phyloP scores from a whole-genome alignment of 2,797 vertebrate genomes.

The Meriones psammophilus region DNA sequence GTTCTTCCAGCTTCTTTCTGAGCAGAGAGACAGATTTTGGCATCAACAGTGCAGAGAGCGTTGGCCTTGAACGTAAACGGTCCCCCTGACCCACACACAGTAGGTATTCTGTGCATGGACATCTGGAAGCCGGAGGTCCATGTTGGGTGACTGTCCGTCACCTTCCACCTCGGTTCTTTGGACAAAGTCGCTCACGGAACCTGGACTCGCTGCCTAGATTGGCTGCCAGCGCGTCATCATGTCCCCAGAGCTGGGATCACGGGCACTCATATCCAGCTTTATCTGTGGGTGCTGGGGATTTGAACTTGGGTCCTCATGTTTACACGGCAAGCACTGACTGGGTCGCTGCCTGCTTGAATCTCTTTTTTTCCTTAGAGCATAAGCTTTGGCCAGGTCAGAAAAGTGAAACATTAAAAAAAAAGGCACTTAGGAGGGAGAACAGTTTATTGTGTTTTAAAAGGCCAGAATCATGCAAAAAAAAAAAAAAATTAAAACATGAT shows the following conservation, averaged over 20 bases:
- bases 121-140: neutral
- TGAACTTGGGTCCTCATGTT: neutral
- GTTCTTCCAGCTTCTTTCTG: rapidly evolving
- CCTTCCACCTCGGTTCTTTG: neutral
- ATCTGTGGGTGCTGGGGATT: neutral
- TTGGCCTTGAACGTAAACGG: neutral
- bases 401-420: neutral
- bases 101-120: neutral
- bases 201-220: neutral
- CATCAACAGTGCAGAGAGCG: neutral
- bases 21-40: neutral
- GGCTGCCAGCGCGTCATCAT: neutral
- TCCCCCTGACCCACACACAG: neutral
- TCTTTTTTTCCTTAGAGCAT: constrained; percentile 20
- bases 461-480: constrained; percentile 26
- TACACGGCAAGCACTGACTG: neutral
- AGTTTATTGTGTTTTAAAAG: neutral
- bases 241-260: neutral
- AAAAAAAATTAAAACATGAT: constrained; percentile 69
- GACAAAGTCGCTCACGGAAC: too few relatives aligned
- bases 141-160: neutral
- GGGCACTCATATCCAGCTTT: neutral
- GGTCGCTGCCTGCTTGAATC: neutral
- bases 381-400: constrained; percentile 51
- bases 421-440: neutral